These are phyloP conservation scores for Dryocosmus kuriphilus DNA, from an alignment of 2,888 invertebrate species.

Conservation along the genomic window DNA sequence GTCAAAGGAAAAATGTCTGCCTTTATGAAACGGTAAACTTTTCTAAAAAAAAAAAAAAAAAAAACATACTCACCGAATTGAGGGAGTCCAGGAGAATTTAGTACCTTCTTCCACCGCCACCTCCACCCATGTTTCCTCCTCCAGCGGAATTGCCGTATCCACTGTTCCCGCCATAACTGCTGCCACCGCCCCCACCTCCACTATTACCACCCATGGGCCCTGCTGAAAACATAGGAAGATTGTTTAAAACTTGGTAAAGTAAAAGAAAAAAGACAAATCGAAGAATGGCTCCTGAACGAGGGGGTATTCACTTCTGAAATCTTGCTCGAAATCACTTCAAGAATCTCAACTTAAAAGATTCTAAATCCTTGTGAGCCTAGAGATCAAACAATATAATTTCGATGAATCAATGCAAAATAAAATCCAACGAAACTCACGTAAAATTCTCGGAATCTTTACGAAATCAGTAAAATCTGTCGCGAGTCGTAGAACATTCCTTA, in stretches of 20 bases:
- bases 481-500: too few relatives aligned
- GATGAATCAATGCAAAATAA: too few relatives aligned
- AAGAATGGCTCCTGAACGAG: neutral
- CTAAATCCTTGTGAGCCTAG: too few relatives aligned
- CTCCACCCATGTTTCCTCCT: conserved; percentile 75
- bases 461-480: too few relatives aligned
- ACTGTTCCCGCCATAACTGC: conserved; percentile 76
- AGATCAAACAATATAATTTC: too few relatives aligned
- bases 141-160: conserved; percentile 77
- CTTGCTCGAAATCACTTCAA: too few relatives aligned
- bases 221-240: conserved; percentile 22
- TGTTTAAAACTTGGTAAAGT: neutral
- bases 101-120: conserved; percentile 76
- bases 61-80: conserved; percentile 69
- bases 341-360: too few relatives aligned
- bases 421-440: too few relatives aligned
- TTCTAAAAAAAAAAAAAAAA: neutral
- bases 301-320: too few relatives aligned
- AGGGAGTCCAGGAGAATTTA: conserved; percentile 63
- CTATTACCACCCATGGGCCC: conserved; percentile 54
- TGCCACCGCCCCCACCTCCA: conserved; percentile 74
- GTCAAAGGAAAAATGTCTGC: neutral
- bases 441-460: too few relatives aligned
- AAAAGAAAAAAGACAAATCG: conserved; percentile 1
- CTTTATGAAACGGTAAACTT: neutral